Percentiles rank a stretch among this genome's conserved stretches.
phyloP scores from a whole-genome alignment of 1,140 invertebrate species.

The Drosophila teissieri region DNA sequence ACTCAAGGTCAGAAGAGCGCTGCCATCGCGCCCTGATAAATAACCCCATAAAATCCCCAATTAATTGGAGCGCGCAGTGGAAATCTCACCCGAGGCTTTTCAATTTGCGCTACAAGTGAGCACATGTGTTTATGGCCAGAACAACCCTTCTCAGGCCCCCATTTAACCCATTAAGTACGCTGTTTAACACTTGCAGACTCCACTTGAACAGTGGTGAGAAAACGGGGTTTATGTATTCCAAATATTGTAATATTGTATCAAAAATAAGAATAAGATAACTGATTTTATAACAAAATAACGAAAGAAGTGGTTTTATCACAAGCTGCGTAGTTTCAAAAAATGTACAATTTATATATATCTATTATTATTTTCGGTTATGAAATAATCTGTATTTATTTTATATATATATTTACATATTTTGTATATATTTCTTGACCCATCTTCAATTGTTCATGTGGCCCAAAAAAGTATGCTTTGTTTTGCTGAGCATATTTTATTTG shows the following conservation, averaged over 20 bases:
- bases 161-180: conserved; percentile 6
- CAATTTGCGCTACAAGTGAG: conserved; percentile 60
- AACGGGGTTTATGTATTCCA: no score
- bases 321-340: no score
- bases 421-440: neutral
- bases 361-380: no score
- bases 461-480: conserved; percentile 61
- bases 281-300: no score
- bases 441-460: conserved; percentile 11
- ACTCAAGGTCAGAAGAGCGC: conserved; percentile 16
- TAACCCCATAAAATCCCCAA: conserved; percentile 52
- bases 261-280: no score
- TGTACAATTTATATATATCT: no score
- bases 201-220: neutral
- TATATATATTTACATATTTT: no score
- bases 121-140: conserved; percentile 58
- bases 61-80: conserved; percentile 35
- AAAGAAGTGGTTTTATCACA: no score
- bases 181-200: neutral
- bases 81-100: conserved; percentile 14
- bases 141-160: conserved; percentile 7
- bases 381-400: no score
- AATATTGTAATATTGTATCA: no score
- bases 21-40: conserved; percentile 2
- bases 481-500: conserved; percentile 35